phyloP scores from a whole-genome alignment of 2,113 vertebrate genomes.

The Brachionichthys hirsutus region DNA sequence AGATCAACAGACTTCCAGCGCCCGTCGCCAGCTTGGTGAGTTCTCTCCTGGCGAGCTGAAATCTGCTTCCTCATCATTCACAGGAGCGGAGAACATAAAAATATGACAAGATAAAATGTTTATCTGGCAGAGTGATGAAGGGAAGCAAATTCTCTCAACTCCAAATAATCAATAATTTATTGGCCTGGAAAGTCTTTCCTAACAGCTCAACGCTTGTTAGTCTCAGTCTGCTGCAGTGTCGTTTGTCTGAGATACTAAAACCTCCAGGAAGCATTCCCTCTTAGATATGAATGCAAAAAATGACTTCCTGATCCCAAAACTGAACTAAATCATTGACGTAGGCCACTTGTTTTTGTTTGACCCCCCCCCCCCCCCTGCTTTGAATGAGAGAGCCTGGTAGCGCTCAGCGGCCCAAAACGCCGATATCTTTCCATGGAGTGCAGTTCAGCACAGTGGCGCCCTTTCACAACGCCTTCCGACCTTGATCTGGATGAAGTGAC shows the following conservation, averaged over 20 bases:
- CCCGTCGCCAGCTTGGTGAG: conserved; percentile 90
- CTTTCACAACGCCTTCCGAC: conserved; percentile 48
- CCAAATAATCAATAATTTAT: too few species aligned
- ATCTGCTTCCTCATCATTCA: too few species aligned
- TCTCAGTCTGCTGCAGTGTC: too few species aligned
- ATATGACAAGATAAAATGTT: too few species aligned
- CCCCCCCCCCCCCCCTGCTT: background rate
- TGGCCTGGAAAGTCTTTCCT: too few species aligned
- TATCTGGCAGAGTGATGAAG: too few species aligned
- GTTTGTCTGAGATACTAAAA: too few species aligned
- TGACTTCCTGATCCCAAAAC: background rate
- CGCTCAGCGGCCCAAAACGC: conserved; percentile 21
- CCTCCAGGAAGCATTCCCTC: too few species aligned
- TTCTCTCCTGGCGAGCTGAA: background rate
- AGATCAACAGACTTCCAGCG: conserved; percentile 93
- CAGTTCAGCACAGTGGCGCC: conserved; percentile 41
- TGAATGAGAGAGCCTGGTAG: conserved; percentile 33
- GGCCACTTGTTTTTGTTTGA: background rate
- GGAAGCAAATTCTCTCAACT: too few species aligned
- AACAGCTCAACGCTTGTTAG: too few species aligned
- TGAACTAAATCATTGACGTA: background rate
- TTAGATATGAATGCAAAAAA: too few species aligned
- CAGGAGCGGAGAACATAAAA: too few species aligned
- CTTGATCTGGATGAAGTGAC: conserved; percentile 53
- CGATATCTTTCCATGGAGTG: conserved; percentile 41